These are phyloP conservation scores for Semibalanus balanoides DNA, from an alignment of 1,140 invertebrate species.

Conservation along the genomic window DNA sequence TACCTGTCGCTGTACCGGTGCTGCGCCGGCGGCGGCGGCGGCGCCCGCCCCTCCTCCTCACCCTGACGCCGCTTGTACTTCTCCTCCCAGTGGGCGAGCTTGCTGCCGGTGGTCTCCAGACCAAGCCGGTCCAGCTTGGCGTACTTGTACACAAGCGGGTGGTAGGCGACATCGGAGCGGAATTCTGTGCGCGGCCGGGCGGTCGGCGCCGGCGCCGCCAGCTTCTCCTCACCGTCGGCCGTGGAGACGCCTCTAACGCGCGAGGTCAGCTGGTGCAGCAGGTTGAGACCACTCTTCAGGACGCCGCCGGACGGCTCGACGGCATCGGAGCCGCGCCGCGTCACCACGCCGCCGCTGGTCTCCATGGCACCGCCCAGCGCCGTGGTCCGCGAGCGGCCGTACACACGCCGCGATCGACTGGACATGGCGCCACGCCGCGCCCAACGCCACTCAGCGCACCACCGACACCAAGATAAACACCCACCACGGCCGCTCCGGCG, in stretches of 20 bases:
- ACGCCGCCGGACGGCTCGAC: neutral
- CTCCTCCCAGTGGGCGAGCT: conserved; percentile 1
- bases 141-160: conserved; percentile 4
- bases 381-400: neutral
- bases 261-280: conserved; percentile 1
- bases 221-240: neutral
- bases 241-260: neutral
- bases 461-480: neutral
- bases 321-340: neutral
- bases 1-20: neutral
- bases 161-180: conserved; percentile 2
- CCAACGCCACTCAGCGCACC: no score
- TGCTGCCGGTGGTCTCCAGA: neutral
- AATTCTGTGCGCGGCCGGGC: neutral
- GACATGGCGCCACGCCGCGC: neutral
- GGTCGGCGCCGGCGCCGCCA: neutral
- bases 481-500: no score
- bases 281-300: neutral
- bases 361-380: neutral
- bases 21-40: no score
- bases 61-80: neutral
- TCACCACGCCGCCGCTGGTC: neutral
- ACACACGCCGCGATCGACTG: neutral
- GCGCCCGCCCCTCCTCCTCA: neutral
- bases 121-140: neutral